Evolutionary conservation across 2,888 invertebrate species (phyloP), one percentile per base, ranked within the genome.

Genomic region (Chrysina gloriosa): DNA sequence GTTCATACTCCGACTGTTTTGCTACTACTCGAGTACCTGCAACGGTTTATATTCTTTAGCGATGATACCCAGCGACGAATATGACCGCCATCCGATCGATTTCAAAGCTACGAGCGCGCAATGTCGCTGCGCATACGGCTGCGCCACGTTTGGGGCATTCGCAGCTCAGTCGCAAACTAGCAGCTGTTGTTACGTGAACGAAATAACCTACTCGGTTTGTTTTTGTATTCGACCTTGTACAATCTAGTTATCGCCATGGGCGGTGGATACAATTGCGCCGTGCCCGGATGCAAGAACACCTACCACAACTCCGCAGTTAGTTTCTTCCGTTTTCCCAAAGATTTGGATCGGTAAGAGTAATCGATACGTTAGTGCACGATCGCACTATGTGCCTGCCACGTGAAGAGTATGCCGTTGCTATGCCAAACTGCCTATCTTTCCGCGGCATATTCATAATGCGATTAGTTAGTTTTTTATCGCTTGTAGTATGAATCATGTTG

Each of bases 301-400:
- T 50, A 50, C 27, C 29, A 27, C 5, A 50, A 50, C 16, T 50
- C 50, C 6, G n/a, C 50, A 14, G n/a, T 29, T 29, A 50, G 50
- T 11, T 50, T 50, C 21, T 50, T 50, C 29, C 50, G 50, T n/a
- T 50, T 50, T 11, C 50, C 50, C 14, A 50, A 50, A 50, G 50
- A 50, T 50, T 14, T 14, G 4, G 16, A 50, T n/a, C 50, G 50
- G 50, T 50, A 50, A 50, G 50, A 50, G 2, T n/a, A 29, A n/a
- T n/a, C n/a, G n/a, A n/a, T n/a, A n/a, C n/a, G n/a, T n/a, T n/a
- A n/a, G n/a, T n/a, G n/a, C n/a, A n/a, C n/a, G n/a, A n/a, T n/a
- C n/a, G n/a, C n/a, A n/a, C n/a, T n/a, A n/a, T n/a, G n/a, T n/a
- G n/a, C n/a, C n/a, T n/a, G n/a, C n/a, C n/a, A n/a, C n/a, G n/a